These are phyloP conservation scores for Gallirallus australis DNA, from an alignment of 2,797 vertebrate species.

Conservation along the genomic window DNA sequence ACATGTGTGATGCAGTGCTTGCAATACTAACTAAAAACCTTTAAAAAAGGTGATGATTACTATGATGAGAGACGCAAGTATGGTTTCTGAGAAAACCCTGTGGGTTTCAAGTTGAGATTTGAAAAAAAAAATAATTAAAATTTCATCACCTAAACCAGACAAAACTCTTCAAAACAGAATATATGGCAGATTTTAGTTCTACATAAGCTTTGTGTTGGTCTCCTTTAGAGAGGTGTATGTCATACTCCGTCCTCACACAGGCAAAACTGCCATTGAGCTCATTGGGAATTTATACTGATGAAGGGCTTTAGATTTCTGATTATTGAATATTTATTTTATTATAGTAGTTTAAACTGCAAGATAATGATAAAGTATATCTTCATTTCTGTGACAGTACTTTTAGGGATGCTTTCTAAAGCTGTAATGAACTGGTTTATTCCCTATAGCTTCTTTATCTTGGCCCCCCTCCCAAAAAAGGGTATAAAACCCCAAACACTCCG, in stretches of 20 bases:
- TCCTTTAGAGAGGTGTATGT: neutral
- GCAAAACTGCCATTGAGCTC: neutral
- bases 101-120: neutral
- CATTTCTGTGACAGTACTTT: neutral
- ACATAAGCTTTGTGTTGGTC: neutral
- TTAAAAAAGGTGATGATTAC: neutral
- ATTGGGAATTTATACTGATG: neutral
- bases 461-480: neutral
- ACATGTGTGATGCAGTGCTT: rapidly evolving
- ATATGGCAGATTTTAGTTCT: neutral
- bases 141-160: rapidly evolving
- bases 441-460: neutral
- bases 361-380: neutral
- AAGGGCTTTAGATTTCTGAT: neutral
- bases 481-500: neutral
- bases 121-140: neutral
- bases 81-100: neutral
- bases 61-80: neutral
- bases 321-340: neutral
- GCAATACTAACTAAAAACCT: neutral
- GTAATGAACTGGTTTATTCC: neutral
- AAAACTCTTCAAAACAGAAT: neutral
- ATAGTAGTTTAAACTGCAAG: neutral
- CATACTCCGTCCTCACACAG: neutral
- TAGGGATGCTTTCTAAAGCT: neutral